These are phyloP conservation scores for Corythornis vintsioides DNA, from an alignment of 2,113 vertebrate species.

Conservation along the genomic window DNA sequence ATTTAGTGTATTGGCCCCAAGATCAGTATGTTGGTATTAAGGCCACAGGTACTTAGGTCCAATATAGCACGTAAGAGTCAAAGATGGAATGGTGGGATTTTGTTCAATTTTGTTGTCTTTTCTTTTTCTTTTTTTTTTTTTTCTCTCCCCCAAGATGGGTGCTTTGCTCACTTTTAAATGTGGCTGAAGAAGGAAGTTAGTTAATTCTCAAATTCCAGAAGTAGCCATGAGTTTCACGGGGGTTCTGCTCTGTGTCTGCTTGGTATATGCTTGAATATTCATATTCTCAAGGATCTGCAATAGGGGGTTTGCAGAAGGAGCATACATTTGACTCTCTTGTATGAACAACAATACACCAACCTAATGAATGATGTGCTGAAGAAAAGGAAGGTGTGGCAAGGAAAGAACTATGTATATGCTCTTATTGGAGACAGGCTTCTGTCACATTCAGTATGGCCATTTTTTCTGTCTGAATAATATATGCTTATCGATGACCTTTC, in stretches of 20 bases:
- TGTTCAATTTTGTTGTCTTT: too few species aligned
- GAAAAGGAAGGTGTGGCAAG: not conserved
- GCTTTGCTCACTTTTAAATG: not conserved
- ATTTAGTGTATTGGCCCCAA: not conserved
- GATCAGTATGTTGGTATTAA: not conserved
- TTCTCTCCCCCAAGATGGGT: not conserved
- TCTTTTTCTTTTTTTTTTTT: too few species aligned
- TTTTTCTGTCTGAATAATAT: not conserved
- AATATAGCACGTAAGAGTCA: not conserved
- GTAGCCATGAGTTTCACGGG: not conserved
- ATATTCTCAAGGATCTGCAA: not conserved
- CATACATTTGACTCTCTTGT: not conserved
- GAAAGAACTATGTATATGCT: not conserved
- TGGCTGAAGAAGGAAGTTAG: not conserved
- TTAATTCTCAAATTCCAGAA: not conserved
- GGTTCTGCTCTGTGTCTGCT: not conserved
- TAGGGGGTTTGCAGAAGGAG: not conserved
- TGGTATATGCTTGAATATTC: not conserved
- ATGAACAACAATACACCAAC: not conserved
- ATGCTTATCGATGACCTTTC: not conserved
- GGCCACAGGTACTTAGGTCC: not conserved
- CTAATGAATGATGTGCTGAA: not conserved
- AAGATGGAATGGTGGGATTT: not conserved
- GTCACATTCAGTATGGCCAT: not conserved
- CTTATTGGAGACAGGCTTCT: not conserved